phyloP scores from a whole-genome alignment of 2,888 invertebrate species.

The Diploptera punctata region DNA sequence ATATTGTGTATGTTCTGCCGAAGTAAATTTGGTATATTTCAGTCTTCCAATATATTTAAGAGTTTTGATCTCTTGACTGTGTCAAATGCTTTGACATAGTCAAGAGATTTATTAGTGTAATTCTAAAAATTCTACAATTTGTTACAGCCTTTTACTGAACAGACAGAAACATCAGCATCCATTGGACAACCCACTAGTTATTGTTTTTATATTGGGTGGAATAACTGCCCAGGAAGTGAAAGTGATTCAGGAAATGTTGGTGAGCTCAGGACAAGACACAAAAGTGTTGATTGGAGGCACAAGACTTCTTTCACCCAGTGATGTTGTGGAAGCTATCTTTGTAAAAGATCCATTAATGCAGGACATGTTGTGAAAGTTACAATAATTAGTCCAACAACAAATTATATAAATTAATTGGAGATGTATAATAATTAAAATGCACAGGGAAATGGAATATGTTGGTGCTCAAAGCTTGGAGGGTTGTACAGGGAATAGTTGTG shows the following conservation, averaged over 20 bases:
- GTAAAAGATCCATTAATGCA: conserved; percentile 15
- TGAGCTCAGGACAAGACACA: conserved; percentile 32
- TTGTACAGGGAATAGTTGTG: too few species aligned
- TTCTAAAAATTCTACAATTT: background rate
- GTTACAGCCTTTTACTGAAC: conserved; percentile 65
- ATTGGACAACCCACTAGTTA: conserved; percentile 66
- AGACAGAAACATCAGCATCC: conserved; percentile 63
- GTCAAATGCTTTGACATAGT: too few species aligned
- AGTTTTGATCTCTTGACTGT: too few species aligned
- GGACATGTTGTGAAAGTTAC: background rate
- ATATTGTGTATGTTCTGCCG: too few species aligned
- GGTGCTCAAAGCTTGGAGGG: too few species aligned
- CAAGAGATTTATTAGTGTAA: too few species aligned
- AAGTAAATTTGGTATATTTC: too few species aligned
- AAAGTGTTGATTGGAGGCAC: conserved; percentile 41
- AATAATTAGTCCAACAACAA: too few species aligned
- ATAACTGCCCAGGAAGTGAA: conserved; percentile 67
- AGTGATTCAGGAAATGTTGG: conserved; percentile 51
- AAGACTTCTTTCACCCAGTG: conserved; percentile 37
- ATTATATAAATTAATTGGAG: too few species aligned
- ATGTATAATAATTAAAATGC: too few species aligned
- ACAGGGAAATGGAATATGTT: too few species aligned
- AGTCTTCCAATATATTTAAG: too few species aligned
- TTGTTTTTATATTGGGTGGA: conserved; percentile 72
- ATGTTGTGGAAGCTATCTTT: conserved; percentile 20